Base-by-base conservation (phyloP, 2,888 invertebrate species). In the Eremobia ochroleuca region DNA sequence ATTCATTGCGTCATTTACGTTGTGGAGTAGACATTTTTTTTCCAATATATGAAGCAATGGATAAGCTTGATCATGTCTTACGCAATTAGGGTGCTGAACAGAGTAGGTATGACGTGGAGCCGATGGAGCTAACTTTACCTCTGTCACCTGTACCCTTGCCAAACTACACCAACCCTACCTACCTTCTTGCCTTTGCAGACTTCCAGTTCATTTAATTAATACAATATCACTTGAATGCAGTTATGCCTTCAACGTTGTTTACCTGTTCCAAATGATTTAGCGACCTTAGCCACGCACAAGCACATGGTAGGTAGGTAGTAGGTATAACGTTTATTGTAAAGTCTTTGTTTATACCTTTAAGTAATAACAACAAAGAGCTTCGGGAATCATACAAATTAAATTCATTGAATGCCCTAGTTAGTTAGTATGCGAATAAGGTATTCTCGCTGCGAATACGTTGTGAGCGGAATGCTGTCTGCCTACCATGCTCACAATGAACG, bases 401-500 rank as follows among this genome's bases (percentile, higher is more conserved):
- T 82, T 86, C 58, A 83, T 71, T 86, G 81, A 85, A 85, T 83
- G 83, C 76, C 85, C 77, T 81, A 84, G 84, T 77, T 81, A 76
- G 82, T 81, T 82, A 76, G 65, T 85, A 86, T 86, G 71, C 76
- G 85, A 85, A 77, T 52, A 73, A 84, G 82, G 79, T 84, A 84
- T 87, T 83, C 79, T 81, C 67, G 75, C 59, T 70, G 70, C 67
- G 77, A 81, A 79, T 80, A 58, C 69, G 76, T 74, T 76, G 82
- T 77, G 85, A 72, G 66, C 43, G 88, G 89, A 90, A 90, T 91
- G 90, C 87, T 80, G 85, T 73, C 75, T 59, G 79, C 78, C 76
- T 76, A 79, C 75, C 76, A 77, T 83, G 86, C 82, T 82, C 85
- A 86, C 79, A 77, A 74, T 46, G 46, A 49, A 25, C 37, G 40